Conservation (phyloP, 2,113 vertebrate species). For the Elephas maximus region DNA sequence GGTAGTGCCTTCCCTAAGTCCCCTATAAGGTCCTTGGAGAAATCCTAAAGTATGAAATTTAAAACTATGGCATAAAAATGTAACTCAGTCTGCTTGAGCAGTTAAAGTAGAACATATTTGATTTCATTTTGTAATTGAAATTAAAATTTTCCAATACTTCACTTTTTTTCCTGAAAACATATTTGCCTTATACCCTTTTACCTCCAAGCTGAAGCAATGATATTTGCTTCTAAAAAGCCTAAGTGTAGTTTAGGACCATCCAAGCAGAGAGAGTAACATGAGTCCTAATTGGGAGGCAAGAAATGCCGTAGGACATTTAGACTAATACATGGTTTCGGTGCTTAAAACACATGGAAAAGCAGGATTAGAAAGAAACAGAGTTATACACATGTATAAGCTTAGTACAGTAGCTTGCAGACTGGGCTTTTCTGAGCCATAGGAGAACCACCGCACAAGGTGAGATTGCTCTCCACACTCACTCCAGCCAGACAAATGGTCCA, state of each 20-base stretch:
- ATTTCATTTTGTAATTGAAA: slow-evolving; percentile 51
- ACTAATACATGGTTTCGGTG: not conserved
- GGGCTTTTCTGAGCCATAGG: not conserved
- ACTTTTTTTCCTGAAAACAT: not conserved
- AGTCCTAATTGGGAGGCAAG: not conserved
- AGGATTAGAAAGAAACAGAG: not conserved
- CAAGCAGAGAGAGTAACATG: not conserved
- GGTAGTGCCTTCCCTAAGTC: slow-evolving; percentile 36
- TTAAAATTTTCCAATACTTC: slow-evolving; percentile 6
- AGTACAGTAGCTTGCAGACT: not conserved
- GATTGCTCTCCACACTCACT: not conserved
- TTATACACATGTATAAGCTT: not conserved
- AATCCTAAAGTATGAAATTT: slow-evolving; percentile 59
- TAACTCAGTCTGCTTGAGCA: slow-evolving; percentile 19
- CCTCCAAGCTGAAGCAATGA: not conserved
- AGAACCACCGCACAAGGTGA: not conserved
- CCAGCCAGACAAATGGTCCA: not conserved
- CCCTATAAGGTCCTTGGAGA: slow-evolving; percentile 49
- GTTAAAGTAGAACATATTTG: slow-evolving; percentile 32
- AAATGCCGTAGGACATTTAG: not conserved
- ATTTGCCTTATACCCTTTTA: not conserved
- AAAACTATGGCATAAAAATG: slow-evolving; percentile 30
- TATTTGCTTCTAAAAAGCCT: not conserved
- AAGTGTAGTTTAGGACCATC: not conserved
- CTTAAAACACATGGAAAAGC: not conserved